These are phyloP conservation scores for Lipophrys pholis DNA, from an alignment of 2,113 vertebrate species.

Conservation along the genomic window DNA sequence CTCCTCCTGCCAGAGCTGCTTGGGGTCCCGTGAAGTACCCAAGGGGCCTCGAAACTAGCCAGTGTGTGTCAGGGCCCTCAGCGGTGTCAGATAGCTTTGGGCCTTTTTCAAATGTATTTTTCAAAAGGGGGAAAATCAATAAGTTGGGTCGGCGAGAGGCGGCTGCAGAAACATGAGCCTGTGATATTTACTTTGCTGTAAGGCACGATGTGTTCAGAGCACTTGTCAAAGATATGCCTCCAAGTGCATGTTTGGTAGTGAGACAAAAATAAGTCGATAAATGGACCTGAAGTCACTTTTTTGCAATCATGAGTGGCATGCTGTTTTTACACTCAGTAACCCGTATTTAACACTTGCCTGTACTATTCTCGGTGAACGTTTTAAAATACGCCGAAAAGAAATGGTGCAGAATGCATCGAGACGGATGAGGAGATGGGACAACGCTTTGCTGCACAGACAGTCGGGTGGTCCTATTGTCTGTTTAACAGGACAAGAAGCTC, in stretches of 20 bases:
- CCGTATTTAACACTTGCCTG: conserved; percentile 3
- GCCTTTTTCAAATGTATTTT: conserved; percentile 81
- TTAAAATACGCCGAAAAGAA: background rate
- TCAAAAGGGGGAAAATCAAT: conserved; percentile 82
- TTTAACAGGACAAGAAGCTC: background rate
- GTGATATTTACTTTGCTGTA: conserved; percentile 73
- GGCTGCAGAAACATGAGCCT: conserved; percentile 72
- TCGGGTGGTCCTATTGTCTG: background rate
- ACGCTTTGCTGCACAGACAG: background rate
- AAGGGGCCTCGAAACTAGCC: conserved; percentile 53
- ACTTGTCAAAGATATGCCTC: conserved; percentile 61
- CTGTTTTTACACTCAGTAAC: conserved; percentile 11
- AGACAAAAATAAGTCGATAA: conserved; percentile 69
- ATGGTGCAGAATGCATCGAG: background rate
- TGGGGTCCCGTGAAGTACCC: conserved; percentile 63
- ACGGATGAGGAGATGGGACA: background rate
- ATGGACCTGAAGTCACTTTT: conserved; percentile 51
- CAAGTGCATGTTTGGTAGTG: conserved; percentile 38
- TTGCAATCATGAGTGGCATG: conserved; percentile 8
- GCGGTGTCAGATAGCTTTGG: conserved; percentile 78
- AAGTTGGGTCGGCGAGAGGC: conserved; percentile 63
- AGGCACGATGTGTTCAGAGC: conserved; percentile 65
- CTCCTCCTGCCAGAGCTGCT: conserved; percentile 62
- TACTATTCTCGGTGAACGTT: background rate
- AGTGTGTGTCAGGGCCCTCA: conserved; percentile 62